These are phyloP conservation scores for Alligator sinensis DNA, from an alignment of 2,113 vertebrate genomes.

Conservation along the genomic window DNA sequence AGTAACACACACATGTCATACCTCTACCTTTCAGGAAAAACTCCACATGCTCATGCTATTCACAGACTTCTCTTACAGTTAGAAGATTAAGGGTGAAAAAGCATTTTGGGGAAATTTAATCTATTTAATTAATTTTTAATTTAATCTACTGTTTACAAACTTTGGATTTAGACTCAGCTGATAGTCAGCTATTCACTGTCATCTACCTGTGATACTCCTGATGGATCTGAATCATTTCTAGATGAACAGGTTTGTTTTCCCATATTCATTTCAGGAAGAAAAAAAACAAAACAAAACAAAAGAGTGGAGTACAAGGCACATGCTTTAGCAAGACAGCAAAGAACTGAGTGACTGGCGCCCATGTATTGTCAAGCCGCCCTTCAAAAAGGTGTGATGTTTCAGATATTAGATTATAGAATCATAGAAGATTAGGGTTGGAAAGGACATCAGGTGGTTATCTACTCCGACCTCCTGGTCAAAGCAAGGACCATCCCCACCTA, in stretches of 20 bases:
- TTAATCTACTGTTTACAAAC: background rate
- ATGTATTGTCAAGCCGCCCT: background rate
- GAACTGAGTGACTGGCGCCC: background rate
- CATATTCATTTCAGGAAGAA: background rate
- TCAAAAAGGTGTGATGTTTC: background rate
- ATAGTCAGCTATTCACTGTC: conserved; percentile 5
- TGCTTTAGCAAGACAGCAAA: background rate
- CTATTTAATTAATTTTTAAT: background rate
- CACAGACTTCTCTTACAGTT: background rate
- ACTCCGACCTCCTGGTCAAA: too few relatives aligned
- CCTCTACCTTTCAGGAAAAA: background rate
- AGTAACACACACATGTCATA: background rate
- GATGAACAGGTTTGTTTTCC: background rate
- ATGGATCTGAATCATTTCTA: background rate
- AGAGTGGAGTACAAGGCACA: background rate
- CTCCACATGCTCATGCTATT: background rate
- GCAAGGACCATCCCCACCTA: too few relatives aligned
- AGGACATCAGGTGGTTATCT: too few relatives aligned
- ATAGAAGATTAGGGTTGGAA: too few relatives aligned
- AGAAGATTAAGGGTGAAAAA: conserved; percentile 4
- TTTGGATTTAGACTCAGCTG: background rate
- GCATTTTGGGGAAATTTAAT: background rate
- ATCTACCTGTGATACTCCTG: background rate
- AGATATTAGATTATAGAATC: background rate
- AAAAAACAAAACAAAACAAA: background rate